Percentiles rank a stretch among this genome's conserved stretches.
These are phyloP conservation scores for Epinephelus malabaricus DNA, from an alignment of 2,797 vertebrate genomes.

Conservation along the genomic window DNA sequence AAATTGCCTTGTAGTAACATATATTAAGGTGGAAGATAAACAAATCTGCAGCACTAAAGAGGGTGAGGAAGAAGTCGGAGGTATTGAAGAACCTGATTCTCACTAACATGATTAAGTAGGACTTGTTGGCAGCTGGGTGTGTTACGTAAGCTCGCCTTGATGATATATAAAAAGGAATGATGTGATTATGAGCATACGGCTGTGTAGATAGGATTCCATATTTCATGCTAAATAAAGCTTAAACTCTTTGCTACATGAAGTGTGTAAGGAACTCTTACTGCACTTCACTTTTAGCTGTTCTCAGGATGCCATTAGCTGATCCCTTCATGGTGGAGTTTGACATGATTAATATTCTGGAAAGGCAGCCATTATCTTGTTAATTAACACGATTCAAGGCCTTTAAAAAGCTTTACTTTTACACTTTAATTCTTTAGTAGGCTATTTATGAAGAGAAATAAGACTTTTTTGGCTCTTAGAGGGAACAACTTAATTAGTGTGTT, in stretches of 20 bases:
- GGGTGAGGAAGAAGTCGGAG: conserved; percentile 16
- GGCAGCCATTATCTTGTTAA: conserved; percentile 41
- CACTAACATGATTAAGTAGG: conserved; percentile 47
- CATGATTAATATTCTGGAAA: conserved; percentile 52
- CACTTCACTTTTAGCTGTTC: conserved; percentile 36
- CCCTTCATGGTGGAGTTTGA: conserved; percentile 39
- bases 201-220: conserved; percentile 44
- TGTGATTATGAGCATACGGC: conserved; percentile 43
- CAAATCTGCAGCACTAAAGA: conserved; percentile 36
- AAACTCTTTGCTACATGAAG: conserved; percentile 28
- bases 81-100: conserved; percentile 33
- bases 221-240: conserved; percentile 60
- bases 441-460: conserved; percentile 20
- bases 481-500: conserved; percentile 28
- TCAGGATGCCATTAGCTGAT: conserved; percentile 39
- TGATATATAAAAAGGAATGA: conserved; percentile 44
- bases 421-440: conserved; percentile 28
- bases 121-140: conserved; percentile 46
- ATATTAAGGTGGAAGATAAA: conserved; percentile 24
- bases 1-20: conserved; percentile 18
- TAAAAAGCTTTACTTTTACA: conserved; percentile 39
- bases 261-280: conserved; percentile 29
- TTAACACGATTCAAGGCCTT: conserved; percentile 49
- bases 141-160: conserved; percentile 47
- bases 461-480: conserved; percentile 1